These are phyloP conservation scores for Onychorhynchus coronatus DNA, from an alignment of 2,113 vertebrate species.

Conservation along the genomic window DNA sequence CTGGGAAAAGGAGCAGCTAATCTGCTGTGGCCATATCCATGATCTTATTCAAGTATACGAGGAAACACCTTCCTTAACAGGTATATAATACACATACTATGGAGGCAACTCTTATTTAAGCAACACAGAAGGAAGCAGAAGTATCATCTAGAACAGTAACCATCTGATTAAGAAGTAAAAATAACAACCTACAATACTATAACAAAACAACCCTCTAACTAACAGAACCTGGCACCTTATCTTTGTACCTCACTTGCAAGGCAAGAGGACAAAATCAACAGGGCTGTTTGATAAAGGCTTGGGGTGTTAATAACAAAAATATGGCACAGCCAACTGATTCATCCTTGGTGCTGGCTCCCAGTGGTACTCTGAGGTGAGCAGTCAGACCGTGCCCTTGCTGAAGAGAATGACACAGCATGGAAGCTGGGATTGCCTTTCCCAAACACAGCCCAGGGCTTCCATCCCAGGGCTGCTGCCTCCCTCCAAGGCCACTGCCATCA, in stretches of 20 bases:
- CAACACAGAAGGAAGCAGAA: not conserved
- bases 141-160: not conserved
- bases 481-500: fast-evolving
- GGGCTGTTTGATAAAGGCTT: not conserved
- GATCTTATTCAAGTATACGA: not conserved
- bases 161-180: not conserved
- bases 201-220: not conserved
- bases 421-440: not conserved
- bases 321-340: not conserved
- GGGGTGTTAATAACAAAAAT: not conserved
- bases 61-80: not conserved
- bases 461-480: not conserved
- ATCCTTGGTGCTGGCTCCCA: not conserved
- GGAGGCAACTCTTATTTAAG: not conserved
- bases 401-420: not conserved
- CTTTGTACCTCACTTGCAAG: not conserved
- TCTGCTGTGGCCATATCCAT: not conserved
- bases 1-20: not conserved
- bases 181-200: not conserved
- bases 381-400: not conserved
- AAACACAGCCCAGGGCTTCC: not conserved
- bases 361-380: not conserved
- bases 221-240: not conserved
- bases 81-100: not conserved
- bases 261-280: not conserved